Evolutionary conservation across 2,797 vertebrate genomes (phyloP).

Genomic region (Anas bernieri): DNA sequence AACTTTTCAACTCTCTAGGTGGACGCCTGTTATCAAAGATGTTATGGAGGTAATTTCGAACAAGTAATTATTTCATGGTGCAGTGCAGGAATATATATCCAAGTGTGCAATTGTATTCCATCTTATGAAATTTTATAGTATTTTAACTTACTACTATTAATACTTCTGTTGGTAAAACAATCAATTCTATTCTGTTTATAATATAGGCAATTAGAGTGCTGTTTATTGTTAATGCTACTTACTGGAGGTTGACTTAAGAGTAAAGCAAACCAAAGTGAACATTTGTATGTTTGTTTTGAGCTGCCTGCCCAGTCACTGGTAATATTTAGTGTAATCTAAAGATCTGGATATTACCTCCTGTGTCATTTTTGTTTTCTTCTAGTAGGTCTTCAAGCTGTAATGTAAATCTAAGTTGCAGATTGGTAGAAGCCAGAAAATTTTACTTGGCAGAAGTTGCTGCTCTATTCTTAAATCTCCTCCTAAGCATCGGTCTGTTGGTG

Average conservation of each 20-base stretch:
- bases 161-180: background rate
- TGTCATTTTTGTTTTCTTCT: background rate
- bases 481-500: background rate
- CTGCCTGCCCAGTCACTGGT: background rate
- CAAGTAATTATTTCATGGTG: background rate
- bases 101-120: rapidly evolving
- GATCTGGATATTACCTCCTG: background rate
- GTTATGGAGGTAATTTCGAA: constrained; percentile 89
- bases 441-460: background rate
- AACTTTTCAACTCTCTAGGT: constrained; percentile 93
- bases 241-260: background rate
- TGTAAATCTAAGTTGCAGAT: background rate
- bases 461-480: background rate
- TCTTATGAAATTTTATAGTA: background rate
- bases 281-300: background rate
- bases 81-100: background rate
- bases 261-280: background rate
- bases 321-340: background rate
- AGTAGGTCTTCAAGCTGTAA: background rate
- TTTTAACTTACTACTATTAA: background rate
- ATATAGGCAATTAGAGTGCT: background rate
- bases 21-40: constrained; percentile 95
- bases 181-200: background rate
- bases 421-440: background rate
- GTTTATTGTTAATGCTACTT: background rate